A percentile compares a stretch with the other conserved stretches of the same genome.
phyloP scores from a whole-genome alignment of 2,113 vertebrate species.

The Dryoscopus gambensis region DNA sequence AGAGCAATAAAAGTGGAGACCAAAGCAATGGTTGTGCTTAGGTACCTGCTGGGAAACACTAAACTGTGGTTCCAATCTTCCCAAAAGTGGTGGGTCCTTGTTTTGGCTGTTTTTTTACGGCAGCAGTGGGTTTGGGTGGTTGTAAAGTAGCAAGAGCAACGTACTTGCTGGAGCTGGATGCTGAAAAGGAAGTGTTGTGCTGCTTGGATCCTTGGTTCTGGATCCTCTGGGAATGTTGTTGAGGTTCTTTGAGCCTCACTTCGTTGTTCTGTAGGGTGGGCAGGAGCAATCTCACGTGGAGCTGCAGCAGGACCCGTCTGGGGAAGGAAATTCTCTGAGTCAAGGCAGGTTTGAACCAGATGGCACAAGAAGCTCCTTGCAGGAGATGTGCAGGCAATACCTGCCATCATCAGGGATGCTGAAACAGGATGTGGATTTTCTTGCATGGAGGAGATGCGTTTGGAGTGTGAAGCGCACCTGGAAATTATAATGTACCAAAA shows the following conservation, averaged over 20 bases:
- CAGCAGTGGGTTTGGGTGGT: background rate
- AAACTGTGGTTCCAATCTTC: background rate
- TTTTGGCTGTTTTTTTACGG: background rate
- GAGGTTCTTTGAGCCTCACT: background rate
- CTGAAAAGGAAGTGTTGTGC: background rate
- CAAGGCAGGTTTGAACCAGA: background rate
- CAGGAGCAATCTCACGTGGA: background rate
- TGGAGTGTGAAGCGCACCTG: constrained; percentile 8
- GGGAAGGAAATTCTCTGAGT: background rate
- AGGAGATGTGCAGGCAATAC: background rate
- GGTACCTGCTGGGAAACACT: background rate
- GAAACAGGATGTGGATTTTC: background rate
- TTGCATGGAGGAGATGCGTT: constrained; percentile 19
- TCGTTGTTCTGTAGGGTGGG: background rate
- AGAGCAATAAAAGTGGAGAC: constrained; percentile 41
- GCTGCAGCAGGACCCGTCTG: background rate
- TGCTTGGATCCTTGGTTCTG: fast-evolving
- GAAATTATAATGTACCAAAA: constrained; percentile 26
- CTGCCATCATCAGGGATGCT: background rate
- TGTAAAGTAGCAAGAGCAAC: background rate
- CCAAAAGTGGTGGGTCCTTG: background rate
- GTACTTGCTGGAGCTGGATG: background rate
- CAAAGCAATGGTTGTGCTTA: background rate
- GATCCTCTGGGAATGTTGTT: background rate
- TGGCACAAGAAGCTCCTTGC: background rate